phyloP scores from a whole-genome alignment of 2,888 invertebrate species.

The Tetramorium bicarinatum region DNA sequence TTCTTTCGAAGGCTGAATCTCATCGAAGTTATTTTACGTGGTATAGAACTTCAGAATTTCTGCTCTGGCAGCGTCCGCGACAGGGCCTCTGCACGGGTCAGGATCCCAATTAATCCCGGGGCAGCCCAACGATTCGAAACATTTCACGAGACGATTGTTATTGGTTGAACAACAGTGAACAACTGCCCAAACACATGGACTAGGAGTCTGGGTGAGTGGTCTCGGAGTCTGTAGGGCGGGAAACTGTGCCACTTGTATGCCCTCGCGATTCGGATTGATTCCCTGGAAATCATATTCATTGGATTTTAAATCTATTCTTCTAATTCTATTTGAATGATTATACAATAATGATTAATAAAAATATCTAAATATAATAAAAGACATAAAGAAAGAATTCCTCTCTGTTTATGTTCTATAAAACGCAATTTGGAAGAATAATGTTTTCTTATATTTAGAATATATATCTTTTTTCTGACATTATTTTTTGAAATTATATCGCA shows the following conservation, averaged over 20 bases:
- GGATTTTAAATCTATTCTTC: not conserved
- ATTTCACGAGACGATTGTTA: slow-evolving; percentile 84
- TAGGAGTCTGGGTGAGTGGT: slow-evolving; percentile 86
- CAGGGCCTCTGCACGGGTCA: slow-evolving; percentile 90
- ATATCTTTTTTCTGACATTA: not conserved
- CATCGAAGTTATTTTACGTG: slow-evolving; percentile 46
- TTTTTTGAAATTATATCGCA: not conserved
- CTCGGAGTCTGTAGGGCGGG: slow-evolving; percentile 86
- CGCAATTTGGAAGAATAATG: not conserved
- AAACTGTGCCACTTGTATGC: slow-evolving; percentile 75
- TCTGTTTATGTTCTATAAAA: not conserved
- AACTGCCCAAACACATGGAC: slow-evolving; percentile 92
- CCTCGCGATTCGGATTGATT: slow-evolving; percentile 76
- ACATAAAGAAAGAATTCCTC: not conserved
- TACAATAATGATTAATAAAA: not conserved
- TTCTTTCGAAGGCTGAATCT: slow-evolving; percentile 24
- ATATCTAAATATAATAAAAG: not conserved
- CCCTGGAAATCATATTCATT: slow-evolving; percentile 70
- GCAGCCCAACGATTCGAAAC: slow-evolving; percentile 92
- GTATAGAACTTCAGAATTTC: slow-evolving; percentile 79
- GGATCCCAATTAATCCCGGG: slow-evolving; percentile 91
- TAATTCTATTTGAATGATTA: not conserved
- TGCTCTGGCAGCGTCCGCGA: slow-evolving; percentile 87
- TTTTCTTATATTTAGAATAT: not conserved
- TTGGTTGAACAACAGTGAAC: slow-evolving; percentile 90